Base-by-base conservation (phyloP, 2,797 vertebrate species). In the Orientallactaga sibirica region DNA sequence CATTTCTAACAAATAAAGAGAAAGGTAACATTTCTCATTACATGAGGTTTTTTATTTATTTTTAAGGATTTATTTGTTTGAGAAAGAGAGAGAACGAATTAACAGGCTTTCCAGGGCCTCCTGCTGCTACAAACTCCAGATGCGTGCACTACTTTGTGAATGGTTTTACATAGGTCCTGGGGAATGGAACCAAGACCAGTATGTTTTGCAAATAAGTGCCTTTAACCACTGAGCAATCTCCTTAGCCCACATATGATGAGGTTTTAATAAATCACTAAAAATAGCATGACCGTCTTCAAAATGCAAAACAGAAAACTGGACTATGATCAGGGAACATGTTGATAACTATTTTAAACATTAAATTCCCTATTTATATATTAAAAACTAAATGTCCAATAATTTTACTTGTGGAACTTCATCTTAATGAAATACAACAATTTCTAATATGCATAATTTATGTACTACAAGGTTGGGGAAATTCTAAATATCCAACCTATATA, bases 401-500 rank as follows among this genome's bases (percentile, higher is more conserved):
- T 93, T 25, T 18, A 86, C 8, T 18, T 88, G 9, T 64, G 76
- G 48, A 76, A 88, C 90, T 85, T 16, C 24, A 86, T 61, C 25
- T 43, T 89, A 77, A 84, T 80, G 58, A 92, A 90, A 93, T 43
- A 79, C 76, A 74, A 77, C 9, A 74, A 87, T 80, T 86, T 66
- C 33, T 88, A 93, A 24, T 33, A 68, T 29, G 67, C 62, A 76
- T 15, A 70, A 90, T 87, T 14, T 43, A 58, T 62, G 78, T 37
- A 43, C 20, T 1, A 37, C 48, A 18, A 76, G 9, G 8, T 22
- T 75, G 55, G 41, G 14, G 16, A 89, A 89, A 91, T 68, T 93
- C 15, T 71, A 71, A 93, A 71, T 41, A 43, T 43, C 7, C 43
- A 93, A 93, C 6, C 48, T 90, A 79, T 52, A 75, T 18, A n/a